phyloP scores from a whole-genome alignment of 2,888 invertebrate genomes.

The Synergus gifuensis region DNA sequence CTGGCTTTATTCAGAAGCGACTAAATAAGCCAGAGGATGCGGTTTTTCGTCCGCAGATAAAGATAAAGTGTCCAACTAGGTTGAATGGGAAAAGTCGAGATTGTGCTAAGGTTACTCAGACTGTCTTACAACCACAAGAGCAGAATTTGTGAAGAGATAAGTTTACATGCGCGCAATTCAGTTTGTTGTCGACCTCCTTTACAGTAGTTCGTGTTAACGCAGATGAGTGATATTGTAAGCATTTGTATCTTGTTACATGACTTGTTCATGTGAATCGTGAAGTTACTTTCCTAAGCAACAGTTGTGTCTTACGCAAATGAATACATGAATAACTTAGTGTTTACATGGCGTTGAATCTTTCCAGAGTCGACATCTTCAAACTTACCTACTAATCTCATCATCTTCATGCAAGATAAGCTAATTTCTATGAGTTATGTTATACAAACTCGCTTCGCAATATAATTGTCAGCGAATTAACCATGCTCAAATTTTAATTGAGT shows the following conservation, averaged over 20 bases:
- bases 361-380: neutral
- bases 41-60: slow-evolving; percentile 31
- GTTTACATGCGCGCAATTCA: neutral
- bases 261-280: neutral
- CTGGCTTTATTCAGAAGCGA: slow-evolving; percentile 9
- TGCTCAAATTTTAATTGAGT: too few relatives aligned
- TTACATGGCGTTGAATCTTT: neutral
- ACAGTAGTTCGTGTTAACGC: slow-evolving; percentile 5
- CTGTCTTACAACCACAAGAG: slow-evolving; percentile 15
- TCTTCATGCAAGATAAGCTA: too few relatives aligned
- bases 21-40: slow-evolving; percentile 25
- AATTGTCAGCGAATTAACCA: too few relatives aligned
- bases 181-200: neutral
- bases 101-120: slow-evolving; percentile 2
- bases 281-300: neutral
- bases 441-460: too few relatives aligned
- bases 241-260: neutral
- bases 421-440: too few relatives aligned
- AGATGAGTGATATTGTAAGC: neutral
- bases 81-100: slow-evolving; percentile 26
- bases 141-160: slow-evolving; percentile 28
- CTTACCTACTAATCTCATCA: too few relatives aligned
- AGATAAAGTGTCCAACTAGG: slow-evolving; percentile 15
- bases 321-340: neutral
- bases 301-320: neutral